Evolutionary conservation across 53 echinoderm and acorn worm species (phyloP).

Genomic region (Astropecten irregularis): DNA sequence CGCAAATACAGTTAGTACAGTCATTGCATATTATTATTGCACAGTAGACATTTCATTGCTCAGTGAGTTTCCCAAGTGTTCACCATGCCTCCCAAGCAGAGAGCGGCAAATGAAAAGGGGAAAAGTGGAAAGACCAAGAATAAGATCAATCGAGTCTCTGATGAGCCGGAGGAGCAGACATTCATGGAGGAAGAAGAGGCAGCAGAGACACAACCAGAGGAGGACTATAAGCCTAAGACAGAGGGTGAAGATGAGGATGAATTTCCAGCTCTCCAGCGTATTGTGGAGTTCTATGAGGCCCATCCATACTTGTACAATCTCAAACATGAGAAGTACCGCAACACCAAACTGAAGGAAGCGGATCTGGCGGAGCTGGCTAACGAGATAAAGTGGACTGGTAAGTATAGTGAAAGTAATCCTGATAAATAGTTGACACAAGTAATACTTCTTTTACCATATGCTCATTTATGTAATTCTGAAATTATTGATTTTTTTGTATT

Average conservation of each 20-base stretch:
- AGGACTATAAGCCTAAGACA: background rate
- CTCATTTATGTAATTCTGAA: background rate
- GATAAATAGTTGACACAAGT: background rate
- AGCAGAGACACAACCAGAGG: background rate
- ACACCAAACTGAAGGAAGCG: constrained; percentile 42
- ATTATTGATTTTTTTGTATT: background rate
- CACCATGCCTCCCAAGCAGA: background rate
- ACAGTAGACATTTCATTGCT: background rate
- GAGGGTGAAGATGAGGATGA: constrained; percentile 4
- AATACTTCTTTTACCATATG: background rate
- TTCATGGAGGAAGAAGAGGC: background rate
- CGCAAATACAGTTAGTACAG: background rate
- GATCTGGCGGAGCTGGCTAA: constrained; percentile 37
- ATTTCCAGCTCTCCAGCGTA: constrained; percentile 36
- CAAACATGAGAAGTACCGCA: constrained; percentile 28
- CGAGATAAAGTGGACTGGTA: constrained; percentile 38
- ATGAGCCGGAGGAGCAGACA: constrained; percentile 7
- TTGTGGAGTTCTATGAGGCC: constrained; percentile 36
- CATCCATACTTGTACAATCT: constrained; percentile 24
- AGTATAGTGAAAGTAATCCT: constrained; percentile 15
- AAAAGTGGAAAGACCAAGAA: background rate
- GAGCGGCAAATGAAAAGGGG: background rate
- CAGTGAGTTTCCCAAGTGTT: background rate
- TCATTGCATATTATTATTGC: background rate
- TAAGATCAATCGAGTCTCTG: background rate